Base-by-base conservation (phyloP, 1,140 invertebrate species). In the Saccostrea glomerata region DNA sequence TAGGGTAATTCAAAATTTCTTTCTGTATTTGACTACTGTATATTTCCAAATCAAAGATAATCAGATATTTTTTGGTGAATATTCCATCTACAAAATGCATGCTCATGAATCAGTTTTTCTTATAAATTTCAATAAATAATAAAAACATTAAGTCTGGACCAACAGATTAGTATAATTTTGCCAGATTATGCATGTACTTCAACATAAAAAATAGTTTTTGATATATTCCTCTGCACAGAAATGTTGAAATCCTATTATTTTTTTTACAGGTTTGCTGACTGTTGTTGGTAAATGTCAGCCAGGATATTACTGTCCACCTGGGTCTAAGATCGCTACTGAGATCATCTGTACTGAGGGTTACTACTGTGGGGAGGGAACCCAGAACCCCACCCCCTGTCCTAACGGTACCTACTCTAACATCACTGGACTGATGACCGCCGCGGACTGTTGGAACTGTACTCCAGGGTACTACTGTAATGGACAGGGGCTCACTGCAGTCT, bases 361-460 rank as follows among this genome's bases (percentile, higher is more conserved):
- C 88, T 94, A 93, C 90, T 94, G 94, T 89, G 90, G 88, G 9
- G 56, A 87, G 3, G 92, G 89, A 0, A 92, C 93, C n/a, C 89
- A 92, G 47, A 66, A 91, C 77, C 93, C 93, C 6, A 84, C 85
- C 7, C 89, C 87, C 2, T 94, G 94, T 86, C 92, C 93, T 13
- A 93, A 93, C 83, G 94, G 94, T 36, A 94, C 93, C 30, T 94
- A 91, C 90, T 94, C 94, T 55, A 93, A 94, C 87, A 87, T 90
- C 25, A 91, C 91, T 2, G 93, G 91, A 11, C 88, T 94, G 36
- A 86, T 86, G 11, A 66, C 77, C 1, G 83, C 73, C 20, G 82
- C 87, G 23, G 89, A 93, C 47, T 94, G 94, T 87, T 86, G 86
- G 17, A 87, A 54, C 13, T 94, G 94, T 90, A 92, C 93, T 6